phyloP scores from a whole-genome alignment of 2,797 vertebrate genomes.

The Psittacula echo region DNA sequence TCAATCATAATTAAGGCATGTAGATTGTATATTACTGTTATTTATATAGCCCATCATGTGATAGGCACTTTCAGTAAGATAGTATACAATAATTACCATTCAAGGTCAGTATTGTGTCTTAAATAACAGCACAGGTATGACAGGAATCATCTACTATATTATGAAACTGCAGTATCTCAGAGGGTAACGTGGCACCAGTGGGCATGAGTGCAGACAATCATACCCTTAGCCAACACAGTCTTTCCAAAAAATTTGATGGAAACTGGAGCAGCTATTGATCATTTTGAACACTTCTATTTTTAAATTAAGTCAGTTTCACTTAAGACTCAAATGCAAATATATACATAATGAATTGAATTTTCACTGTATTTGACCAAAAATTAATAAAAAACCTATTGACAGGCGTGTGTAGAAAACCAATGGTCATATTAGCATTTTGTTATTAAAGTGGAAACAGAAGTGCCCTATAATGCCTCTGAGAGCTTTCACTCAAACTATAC shows the following conservation, averaged over 20 bases:
- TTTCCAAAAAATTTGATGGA: not conserved
- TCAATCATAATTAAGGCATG: not conserved
- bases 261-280: not conserved
- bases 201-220: not conserved
- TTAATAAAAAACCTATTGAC: not conserved
- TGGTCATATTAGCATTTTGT: not conserved
- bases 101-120: not conserved
- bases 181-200: not conserved
- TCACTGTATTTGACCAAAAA: not conserved
- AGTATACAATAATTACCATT: not conserved
- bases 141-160: not conserved
- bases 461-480: not conserved
- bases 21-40: not conserved
- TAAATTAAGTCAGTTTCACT: not conserved
- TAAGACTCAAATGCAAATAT: not conserved
- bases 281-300: not conserved
- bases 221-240: not conserved
- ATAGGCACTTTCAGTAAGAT: not conserved
- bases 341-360: not conserved
- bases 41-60: not conserved
- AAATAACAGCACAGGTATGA: not conserved
- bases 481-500: not conserved
- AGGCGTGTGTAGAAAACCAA: not conserved
- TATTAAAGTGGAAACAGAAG: not conserved
- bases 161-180: not conserved